Percentiles rank a stretch among this genome's conserved stretches.
phyloP scores from a whole-genome alignment of 2,113 vertebrate species.

The Platycercus adscitus region DNA sequence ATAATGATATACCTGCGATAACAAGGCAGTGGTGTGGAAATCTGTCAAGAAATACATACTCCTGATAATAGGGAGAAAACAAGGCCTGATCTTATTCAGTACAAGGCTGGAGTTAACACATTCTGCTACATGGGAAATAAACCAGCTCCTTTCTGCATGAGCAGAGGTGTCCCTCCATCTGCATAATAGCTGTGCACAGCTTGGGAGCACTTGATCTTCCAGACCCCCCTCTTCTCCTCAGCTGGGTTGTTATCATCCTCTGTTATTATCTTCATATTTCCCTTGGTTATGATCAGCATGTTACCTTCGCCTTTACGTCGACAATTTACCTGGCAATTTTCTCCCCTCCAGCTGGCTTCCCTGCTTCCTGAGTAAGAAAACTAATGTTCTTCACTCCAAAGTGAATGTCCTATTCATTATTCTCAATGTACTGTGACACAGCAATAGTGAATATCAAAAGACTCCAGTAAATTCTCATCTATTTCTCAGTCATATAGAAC shows the following conservation, averaged over 20 bases:
- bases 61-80: background rate
- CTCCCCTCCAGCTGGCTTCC: conserved; percentile 41
- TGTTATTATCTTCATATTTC: conserved; percentile 60
- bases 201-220: conserved; percentile 51
- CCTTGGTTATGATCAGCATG: conserved; percentile 49
- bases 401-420: conserved; percentile 41
- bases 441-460: background rate
- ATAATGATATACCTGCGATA: background rate
- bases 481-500: background rate
- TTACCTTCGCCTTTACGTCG: conserved; percentile 18
- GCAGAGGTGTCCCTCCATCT: background rate
- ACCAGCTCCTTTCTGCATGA: background rate
- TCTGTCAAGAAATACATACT: conserved; percentile 16
- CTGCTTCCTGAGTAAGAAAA: conserved; percentile 25
- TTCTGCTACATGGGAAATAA: background rate
- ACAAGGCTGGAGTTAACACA: conserved; percentile 9
- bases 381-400: conserved; percentile 15
- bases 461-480: conserved; percentile 16
- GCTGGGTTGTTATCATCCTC: conserved; percentile 42
- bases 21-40: conserved; percentile 17
- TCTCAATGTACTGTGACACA: conserved; percentile 29
- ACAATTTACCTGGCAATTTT: conserved; percentile 57
- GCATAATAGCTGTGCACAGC: conserved; percentile 38
- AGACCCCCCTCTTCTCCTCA: conserved; percentile 18
- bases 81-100: background rate